Evolutionary conservation across 2,888 invertebrate genomes (phyloP).

Genomic region (Apotomis capreana): DNA sequence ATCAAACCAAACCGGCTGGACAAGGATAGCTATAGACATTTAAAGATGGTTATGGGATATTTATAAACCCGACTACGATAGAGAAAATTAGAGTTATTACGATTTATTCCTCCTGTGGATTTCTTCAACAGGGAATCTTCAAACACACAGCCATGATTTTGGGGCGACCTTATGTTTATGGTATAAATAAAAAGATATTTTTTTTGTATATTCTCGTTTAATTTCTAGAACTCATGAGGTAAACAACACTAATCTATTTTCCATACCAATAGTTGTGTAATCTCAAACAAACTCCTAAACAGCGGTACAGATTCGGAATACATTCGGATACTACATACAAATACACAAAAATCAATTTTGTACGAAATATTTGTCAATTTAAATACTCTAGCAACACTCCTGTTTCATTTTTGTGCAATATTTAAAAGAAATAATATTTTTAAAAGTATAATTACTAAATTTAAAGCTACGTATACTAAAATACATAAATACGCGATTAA

Average conservation of each 20-base stretch:
- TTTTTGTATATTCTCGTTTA: slow-evolving; percentile 78
- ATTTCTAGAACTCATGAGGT: slow-evolving; percentile 83
- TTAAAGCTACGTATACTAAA: slow-evolving; percentile 77
- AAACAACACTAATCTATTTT: slow-evolving; percentile 80
- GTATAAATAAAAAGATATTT: slow-evolving; percentile 57
- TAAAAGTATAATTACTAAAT: slow-evolving; percentile 68
- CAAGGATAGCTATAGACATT: no score
- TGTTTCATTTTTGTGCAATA: slow-evolving; percentile 58
- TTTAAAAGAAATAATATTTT: slow-evolving; percentile 55
- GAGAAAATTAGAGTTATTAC: no score
- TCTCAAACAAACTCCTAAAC: slow-evolving; percentile 59
- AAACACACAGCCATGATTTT: no score
- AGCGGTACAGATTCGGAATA: slow-evolving; percentile 51
- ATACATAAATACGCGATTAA: slow-evolving; percentile 77
- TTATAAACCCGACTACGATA: no score
- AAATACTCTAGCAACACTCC: slow-evolving; percentile 65
- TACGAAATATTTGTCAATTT: slow-evolving; percentile 53
- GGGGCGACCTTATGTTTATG: neutral
- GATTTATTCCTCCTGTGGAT: no score
- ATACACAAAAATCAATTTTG: slow-evolving; percentile 51
- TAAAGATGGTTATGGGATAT: no score
- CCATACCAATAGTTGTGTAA: slow-evolving; percentile 69
- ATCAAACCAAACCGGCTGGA: no score
- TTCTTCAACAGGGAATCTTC: no score
- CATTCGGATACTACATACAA: slow-evolving; percentile 57